These are phyloP conservation scores for Cactoblastis cactorum DNA, from an alignment of 2,888 invertebrate genomes.

Conservation along the genomic window DNA sequence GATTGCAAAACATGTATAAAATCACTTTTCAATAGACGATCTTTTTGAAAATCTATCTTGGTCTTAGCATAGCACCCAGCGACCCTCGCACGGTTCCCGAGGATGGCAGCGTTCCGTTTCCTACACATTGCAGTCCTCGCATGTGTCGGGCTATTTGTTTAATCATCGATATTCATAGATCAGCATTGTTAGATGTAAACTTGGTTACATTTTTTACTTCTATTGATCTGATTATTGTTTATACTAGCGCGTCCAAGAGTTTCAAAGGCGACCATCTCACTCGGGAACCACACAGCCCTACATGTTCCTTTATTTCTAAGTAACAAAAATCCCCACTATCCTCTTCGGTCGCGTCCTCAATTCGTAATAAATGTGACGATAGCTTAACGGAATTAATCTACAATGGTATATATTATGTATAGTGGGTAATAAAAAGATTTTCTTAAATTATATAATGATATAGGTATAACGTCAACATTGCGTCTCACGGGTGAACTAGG, in stretches of 20 bases:
- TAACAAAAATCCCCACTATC: slow-evolving; percentile 33
- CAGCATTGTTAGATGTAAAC: too few species aligned
- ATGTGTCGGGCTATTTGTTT: too few species aligned
- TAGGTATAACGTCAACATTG: slow-evolving; percentile 39
- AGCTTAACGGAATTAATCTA: slow-evolving; percentile 39
- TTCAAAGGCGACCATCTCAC: slow-evolving; percentile 2
- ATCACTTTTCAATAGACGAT: slow-evolving; percentile 25
- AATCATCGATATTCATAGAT: too few species aligned
- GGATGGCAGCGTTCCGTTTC: too few species aligned
- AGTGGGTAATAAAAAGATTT: slow-evolving; percentile 41
- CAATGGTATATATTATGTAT: slow-evolving; percentile 32
- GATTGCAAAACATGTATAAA: slow-evolving; percentile 22
- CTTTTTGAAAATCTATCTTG: slow-evolving; percentile 51
- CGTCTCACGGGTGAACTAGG: slow-evolving; percentile 25
- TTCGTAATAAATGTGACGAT: slow-evolving; percentile 29
- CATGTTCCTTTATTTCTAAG: slow-evolving; percentile 32
- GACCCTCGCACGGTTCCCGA: slow-evolving; percentile 20
- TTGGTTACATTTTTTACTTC: too few species aligned
- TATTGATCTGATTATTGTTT: too few species aligned
- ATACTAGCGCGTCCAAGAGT: too few species aligned
- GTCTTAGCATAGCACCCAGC: slow-evolving; percentile 68
- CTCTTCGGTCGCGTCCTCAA: slow-evolving; percentile 33
- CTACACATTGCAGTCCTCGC: too few species aligned
- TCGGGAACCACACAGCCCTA: slow-evolving; percentile 27
- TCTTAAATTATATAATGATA: slow-evolving; percentile 46